Percentiles rank a stretch among this genome's conserved stretches.
Conservation (phyloP, 2,888 invertebrate species). For the Apodemia mormo region DNA sequence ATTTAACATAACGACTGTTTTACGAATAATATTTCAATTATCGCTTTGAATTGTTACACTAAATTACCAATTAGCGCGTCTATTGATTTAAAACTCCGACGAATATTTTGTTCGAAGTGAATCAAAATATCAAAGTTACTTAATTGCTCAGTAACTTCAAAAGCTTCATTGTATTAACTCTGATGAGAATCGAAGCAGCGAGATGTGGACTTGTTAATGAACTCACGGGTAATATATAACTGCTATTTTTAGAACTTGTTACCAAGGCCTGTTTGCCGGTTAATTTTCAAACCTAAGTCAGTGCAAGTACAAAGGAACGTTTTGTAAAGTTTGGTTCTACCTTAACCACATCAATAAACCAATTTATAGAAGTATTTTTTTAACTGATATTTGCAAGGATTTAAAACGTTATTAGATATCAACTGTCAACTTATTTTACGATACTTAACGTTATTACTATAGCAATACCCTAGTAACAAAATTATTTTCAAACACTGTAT, state of each 20-base stretch:
- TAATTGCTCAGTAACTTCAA: not conserved
- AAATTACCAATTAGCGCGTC: not conserved
- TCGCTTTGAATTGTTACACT: not conserved
- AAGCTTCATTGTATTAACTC: not conserved
- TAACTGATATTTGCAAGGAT: too few species aligned
- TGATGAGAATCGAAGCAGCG: not conserved
- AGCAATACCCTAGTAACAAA: too few species aligned
- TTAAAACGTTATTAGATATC: too few species aligned
- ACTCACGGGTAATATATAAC: not conserved
- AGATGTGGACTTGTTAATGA: constrained; percentile 7
- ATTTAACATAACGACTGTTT: not conserved
- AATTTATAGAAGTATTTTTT: too few species aligned
- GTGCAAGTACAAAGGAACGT: too few species aligned
- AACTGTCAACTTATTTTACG: too few species aligned
- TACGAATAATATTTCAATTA: not conserved
- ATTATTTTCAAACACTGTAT: too few species aligned
- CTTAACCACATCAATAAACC: too few species aligned
- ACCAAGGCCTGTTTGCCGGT: too few species aligned
- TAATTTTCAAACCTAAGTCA: too few species aligned
- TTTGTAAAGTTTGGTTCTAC: too few species aligned
- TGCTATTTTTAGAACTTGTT: not conserved
- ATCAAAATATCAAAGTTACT: not conserved
- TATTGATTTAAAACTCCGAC: not conserved
- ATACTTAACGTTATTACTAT: too few species aligned
- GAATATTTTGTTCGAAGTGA: not conserved